These are phyloP conservation scores for Amphiprion percula DNA, from an alignment of 2,113 vertebrate species.

Conservation along the genomic window DNA sequence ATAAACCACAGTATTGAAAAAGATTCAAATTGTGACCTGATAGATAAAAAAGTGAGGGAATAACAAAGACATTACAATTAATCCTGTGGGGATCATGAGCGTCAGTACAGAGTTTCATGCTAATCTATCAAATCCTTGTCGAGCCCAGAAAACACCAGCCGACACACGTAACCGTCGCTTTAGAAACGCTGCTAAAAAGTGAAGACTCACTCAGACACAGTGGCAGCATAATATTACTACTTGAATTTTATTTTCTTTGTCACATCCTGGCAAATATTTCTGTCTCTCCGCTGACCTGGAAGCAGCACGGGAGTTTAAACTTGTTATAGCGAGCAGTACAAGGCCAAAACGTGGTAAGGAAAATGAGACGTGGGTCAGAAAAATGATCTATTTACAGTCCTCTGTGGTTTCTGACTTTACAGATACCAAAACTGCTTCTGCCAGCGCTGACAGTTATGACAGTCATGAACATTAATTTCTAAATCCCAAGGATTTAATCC, in stretches of 20 bases:
- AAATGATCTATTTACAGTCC: conserved; percentile 36
- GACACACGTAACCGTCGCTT: background rate
- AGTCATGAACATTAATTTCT: conserved; percentile 37
- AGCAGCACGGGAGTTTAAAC: conserved; percentile 25
- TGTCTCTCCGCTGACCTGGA: conserved; percentile 27
- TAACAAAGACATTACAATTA: too few relatives aligned
- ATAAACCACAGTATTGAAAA: too few relatives aligned
- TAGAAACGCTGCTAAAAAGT: background rate
- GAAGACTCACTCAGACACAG: conserved; percentile 1
- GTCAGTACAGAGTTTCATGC: too few relatives aligned
- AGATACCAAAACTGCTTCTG: conserved; percentile 5
- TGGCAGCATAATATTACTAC: conserved; percentile 2
- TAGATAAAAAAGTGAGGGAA: too few relatives aligned
- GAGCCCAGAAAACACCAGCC: background rate
- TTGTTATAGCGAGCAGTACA: conserved; percentile 28
- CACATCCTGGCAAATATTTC: conserved; percentile 42
- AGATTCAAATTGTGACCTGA: too few relatives aligned
- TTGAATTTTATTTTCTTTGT: conserved; percentile 47
- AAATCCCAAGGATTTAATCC: conserved; percentile 31
- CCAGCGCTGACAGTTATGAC: conserved; percentile 41
- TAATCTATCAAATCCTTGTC: background rate
- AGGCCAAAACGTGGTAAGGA: conserved; percentile 37
- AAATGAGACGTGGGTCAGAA: conserved; percentile 49
- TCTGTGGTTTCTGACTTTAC: conserved; percentile 31
- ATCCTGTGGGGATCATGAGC: too few relatives aligned